phyloP scores from a whole-genome alignment of 2,888 invertebrate species.

The Diplazon laetatorius region DNA sequence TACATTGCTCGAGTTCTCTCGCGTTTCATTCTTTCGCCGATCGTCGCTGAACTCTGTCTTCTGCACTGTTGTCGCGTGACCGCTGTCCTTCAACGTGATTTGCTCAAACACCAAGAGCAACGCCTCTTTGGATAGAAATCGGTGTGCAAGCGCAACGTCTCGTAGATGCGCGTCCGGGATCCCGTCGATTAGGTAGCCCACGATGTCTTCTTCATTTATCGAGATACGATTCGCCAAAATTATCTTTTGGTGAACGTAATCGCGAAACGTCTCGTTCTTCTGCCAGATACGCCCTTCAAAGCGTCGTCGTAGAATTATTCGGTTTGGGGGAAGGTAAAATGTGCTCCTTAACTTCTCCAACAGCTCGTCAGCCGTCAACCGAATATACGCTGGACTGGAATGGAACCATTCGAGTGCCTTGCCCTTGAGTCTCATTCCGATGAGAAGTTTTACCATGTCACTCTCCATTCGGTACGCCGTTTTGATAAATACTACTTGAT shows the following conservation, averaged over 20 bases:
- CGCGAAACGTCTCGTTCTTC: constrained; percentile 27
- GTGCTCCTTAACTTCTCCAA: constrained; percentile 1
- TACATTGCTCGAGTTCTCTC: no score
- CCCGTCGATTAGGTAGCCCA: constrained; percentile 25
- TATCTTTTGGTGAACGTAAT: constrained; percentile 29
- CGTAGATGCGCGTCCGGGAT: constrained; percentile 13
- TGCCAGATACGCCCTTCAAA: constrained; percentile 31
- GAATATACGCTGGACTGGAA: neutral
- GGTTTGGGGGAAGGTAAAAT: constrained; percentile 26
- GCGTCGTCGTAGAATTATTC: constrained; percentile 29
- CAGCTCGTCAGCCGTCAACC: neutral
- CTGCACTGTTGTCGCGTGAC: neutral
- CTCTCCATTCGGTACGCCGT: constrained; percentile 20
- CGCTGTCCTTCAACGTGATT: neutral
- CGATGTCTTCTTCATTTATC: constrained; percentile 15
- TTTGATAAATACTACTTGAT: constrained; percentile 31
- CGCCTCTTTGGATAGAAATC: constrained; percentile 12
- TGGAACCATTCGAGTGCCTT: neutral
- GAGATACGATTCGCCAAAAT: constrained; percentile 26
- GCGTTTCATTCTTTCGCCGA: no score
- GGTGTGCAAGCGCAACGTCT: neutral
- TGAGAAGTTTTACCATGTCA: neutral
- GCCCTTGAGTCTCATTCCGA: neutral
- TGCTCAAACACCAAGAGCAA: constrained; percentile 13
- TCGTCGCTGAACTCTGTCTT: no score